Evolutionary conservation across 2,797 vertebrate genomes (phyloP).

Genomic region (Enteromius unitaeniatus): DNA sequence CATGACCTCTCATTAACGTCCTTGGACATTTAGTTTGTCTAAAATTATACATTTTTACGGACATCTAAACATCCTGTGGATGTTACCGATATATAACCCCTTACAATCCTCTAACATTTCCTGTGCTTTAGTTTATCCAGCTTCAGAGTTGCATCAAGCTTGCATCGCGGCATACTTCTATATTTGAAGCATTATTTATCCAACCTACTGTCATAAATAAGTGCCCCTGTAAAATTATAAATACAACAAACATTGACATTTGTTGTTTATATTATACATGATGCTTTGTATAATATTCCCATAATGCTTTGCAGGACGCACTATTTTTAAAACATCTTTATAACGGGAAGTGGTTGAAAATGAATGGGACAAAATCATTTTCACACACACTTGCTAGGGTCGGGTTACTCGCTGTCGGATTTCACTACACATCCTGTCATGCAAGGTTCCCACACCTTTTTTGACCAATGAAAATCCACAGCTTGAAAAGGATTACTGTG

Average conservation of each 20-base stretch:
- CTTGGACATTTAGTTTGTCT: neutral
- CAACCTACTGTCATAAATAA: neutral
- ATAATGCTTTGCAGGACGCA: neutral
- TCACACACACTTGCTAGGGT: neutral
- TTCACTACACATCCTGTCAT: neutral
- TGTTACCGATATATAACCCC: neutral
- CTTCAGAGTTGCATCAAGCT: neutral
- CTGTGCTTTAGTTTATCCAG: neutral
- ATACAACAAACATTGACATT: neutral
- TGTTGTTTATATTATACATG: neutral
- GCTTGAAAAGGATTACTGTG: neutral
- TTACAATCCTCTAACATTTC: neutral
- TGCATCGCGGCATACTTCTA: neutral
- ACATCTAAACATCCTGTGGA: neutral
- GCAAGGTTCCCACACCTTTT: neutral
- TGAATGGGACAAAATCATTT: neutral
- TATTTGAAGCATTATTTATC: neutral
- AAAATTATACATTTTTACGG: neutral
- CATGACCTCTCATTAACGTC: neutral
- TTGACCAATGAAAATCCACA: neutral
- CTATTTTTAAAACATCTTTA: neutral
- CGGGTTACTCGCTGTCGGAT: neutral
- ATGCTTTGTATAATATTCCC: too few species aligned
- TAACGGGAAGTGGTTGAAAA: neutral
- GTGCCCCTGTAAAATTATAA: neutral